Conservation (phyloP, 2,113 vertebrate species). For the Halichoerus grypus region DNA sequence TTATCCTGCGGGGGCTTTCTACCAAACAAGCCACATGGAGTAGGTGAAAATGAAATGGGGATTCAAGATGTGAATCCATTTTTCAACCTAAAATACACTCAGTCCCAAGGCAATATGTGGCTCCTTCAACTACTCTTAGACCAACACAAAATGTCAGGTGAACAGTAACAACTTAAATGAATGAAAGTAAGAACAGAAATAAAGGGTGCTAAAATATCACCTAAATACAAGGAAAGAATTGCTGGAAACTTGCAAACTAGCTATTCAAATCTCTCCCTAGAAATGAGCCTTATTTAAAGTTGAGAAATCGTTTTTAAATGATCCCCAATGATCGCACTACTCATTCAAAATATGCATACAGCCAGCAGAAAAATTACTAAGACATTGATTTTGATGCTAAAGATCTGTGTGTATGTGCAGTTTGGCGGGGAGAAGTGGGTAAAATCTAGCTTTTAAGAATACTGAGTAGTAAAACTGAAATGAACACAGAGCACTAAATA, state of each 20-base stretch:
- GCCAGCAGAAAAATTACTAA: background rate
- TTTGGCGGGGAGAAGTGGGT: background rate
- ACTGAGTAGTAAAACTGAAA: background rate
- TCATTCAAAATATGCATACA: background rate
- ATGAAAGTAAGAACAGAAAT: background rate
- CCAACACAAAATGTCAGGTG: background rate
- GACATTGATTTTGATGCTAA: background rate
- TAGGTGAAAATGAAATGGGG: constrained; percentile 61
- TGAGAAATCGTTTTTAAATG: constrained; percentile 17
- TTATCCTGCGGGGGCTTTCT: constrained; percentile 14
- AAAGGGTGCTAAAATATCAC: background rate
- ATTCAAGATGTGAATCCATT: background rate
- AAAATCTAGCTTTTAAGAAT: constrained; percentile 27
- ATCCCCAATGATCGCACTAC: background rate
- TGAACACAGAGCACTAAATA: background rate
- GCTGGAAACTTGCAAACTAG: constrained; percentile 21
- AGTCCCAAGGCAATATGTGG: background rate
- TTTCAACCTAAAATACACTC: constrained; percentile 25
- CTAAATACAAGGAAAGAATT: background rate
- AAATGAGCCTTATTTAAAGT: background rate
- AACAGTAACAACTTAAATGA: constrained; percentile 36
- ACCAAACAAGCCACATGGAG: background rate
- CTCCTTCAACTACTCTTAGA: background rate
- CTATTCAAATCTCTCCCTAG: background rate
- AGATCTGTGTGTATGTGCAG: background rate